phyloP scores from a whole-genome alignment of 2,888 invertebrate genomes.

The Stegophylla sp. region DNA sequence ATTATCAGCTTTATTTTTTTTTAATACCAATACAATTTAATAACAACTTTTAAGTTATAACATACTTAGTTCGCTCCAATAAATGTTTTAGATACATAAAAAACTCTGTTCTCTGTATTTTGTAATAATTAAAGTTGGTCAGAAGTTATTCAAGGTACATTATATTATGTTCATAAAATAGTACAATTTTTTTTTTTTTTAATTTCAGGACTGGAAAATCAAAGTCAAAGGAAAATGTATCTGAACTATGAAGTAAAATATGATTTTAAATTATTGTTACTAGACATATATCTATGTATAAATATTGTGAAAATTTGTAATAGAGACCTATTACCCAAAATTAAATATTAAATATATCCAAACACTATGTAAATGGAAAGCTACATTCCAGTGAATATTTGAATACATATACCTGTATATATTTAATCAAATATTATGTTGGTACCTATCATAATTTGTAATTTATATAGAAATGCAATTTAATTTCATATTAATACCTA shows the following conservation, averaged over 20 bases:
- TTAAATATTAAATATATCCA: too few relatives aligned
- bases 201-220: constrained; percentile 47
- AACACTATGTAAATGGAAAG: constrained; percentile 52
- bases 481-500: constrained; percentile 19
- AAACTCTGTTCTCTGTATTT: too few relatives aligned
- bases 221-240: constrained; percentile 45
- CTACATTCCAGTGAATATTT: constrained; percentile 54
- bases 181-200: too few relatives aligned
- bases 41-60: too few relatives aligned
- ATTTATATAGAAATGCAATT: constrained; percentile 1
- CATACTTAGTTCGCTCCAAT: too few relatives aligned
- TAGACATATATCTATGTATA: constrained; percentile 20
- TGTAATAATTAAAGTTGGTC: too few relatives aligned
- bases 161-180: too few relatives aligned
- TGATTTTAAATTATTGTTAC: constrained; percentile 20
- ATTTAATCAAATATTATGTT: constrained; percentile 20
- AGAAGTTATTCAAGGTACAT: too few relatives aligned
- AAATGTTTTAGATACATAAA: too few relatives aligned
- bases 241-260: constrained; percentile 42
- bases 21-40: too few relatives aligned
- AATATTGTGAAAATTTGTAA: constrained; percentile 24
- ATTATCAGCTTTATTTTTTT: too few relatives aligned
- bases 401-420: constrained; percentile 41
- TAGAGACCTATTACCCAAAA: constrained; percentile 36
- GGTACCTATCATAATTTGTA: not conserved